Conservation (phyloP, 2,797 vertebrate genomes). For the Labeo calbasu region DNA sequence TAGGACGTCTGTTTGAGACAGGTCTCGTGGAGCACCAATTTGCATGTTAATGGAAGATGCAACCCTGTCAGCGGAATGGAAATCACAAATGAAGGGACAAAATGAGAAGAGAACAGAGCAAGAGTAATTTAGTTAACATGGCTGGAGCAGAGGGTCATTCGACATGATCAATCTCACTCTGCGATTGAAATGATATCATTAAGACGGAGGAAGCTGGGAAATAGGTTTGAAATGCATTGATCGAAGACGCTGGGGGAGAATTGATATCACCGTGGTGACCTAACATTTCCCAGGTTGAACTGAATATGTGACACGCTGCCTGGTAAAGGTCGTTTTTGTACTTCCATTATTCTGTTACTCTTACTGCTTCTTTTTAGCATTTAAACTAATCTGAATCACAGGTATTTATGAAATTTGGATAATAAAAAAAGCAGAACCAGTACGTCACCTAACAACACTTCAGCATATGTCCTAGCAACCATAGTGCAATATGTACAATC, state of each 20-base stretch:
- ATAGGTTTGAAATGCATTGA: conserved; percentile 53
- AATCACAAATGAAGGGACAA: conserved; percentile 62
- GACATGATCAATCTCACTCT: conserved; percentile 57
- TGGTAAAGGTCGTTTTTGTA: not conserved
- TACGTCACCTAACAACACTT: not conserved
- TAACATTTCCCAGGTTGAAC: conserved; percentile 27
- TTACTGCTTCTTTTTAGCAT: not conserved
- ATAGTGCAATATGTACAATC: too few relatives aligned
- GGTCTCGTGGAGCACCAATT: conserved; percentile 64
- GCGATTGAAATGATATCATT: conserved; percentile 56
- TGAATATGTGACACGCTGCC: not conserved
- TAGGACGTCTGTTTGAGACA: conserved; percentile 68
- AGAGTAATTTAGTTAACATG: conserved; percentile 59
- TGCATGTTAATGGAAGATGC: conserved; percentile 75
- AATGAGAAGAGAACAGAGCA: conserved; percentile 45
- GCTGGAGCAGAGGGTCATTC: conserved; percentile 52
- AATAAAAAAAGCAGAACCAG: not conserved
- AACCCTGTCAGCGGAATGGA: conserved; percentile 68
- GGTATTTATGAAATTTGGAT: not conserved
- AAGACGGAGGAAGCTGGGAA: conserved; percentile 45
- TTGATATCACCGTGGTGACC: conserved; percentile 31
- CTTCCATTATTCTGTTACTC: not conserved
- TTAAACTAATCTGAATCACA: not conserved
- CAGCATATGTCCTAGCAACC: not conserved
- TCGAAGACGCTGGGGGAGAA: conserved; percentile 42